These are phyloP conservation scores for Erebia aethiops DNA, from an alignment of 2,888 invertebrate species.

Conservation along the genomic window DNA sequence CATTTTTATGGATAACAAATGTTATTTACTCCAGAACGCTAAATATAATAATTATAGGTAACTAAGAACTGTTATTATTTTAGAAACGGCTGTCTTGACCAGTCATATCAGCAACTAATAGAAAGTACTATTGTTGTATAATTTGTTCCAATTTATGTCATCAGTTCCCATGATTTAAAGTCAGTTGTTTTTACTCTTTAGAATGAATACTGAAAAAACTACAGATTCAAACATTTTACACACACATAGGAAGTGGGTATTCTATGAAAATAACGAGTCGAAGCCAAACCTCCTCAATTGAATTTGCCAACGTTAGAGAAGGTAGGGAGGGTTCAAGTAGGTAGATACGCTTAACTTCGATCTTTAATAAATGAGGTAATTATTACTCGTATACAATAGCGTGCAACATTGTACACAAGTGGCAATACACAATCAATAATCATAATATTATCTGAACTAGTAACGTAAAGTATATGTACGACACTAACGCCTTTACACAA, in stretches of 20 bases:
- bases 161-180: no score
- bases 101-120: no score
- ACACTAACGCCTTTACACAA: background rate
- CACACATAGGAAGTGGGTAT: no score
- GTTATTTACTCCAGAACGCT: no score
- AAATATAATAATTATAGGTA: no score
- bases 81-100: background rate
- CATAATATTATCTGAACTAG: background rate
- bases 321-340: background rate
- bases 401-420: conserved; percentile 4
- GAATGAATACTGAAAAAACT: no score
- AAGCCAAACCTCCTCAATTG: background rate
- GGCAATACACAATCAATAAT: background rate
- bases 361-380: background rate
- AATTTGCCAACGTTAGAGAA: background rate
- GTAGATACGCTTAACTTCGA: background rate
- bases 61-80: background rate
- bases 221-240: no score
- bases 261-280: background rate
- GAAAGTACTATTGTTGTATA: no score
- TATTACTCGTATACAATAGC: background rate
- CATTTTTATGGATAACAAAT: background rate
- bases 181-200: no score
- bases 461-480: background rate
- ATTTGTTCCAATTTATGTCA: no score